These are phyloP conservation scores for Rhinoraja longicauda DNA, from an alignment of 2,797 vertebrate genomes.

Conservation along the genomic window DNA sequence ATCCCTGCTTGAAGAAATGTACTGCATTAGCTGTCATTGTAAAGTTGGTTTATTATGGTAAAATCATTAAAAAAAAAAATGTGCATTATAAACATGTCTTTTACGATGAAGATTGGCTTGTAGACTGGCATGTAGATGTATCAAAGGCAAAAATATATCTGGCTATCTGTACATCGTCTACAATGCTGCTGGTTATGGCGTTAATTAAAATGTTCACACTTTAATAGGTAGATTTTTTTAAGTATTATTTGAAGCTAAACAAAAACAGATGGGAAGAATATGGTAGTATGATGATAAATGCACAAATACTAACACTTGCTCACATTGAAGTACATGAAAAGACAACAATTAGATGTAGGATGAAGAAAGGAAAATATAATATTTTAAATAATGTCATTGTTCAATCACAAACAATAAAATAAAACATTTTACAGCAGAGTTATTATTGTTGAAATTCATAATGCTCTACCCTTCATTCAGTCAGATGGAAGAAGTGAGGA, in stretches of 20 bases:
- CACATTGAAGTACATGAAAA: not conserved
- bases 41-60: not conserved
- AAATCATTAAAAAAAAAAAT: too few species aligned
- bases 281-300: not conserved
- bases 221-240: not conserved
- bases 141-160: not conserved
- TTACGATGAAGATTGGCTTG: not conserved
- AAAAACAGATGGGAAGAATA: not conserved
- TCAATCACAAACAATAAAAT: not conserved
- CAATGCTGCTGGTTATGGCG: not conserved
- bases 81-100: too few species aligned
- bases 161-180: not conserved
- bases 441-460: not conserved
- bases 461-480: not conserved
- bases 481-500: not conserved
- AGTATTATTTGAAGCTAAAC: not conserved
- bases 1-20: not conserved
- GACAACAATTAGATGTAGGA: not conserved
- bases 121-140: not conserved
- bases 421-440: not conserved
- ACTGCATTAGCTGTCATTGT: not conserved
- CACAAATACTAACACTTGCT: slow-evolving; percentile 7
- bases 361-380: not conserved
- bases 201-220: not conserved
- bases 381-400: not conserved